Base-by-base conservation (phyloP, 2,797 vertebrate genomes). In the Melanotaenia nigrans region DNA sequence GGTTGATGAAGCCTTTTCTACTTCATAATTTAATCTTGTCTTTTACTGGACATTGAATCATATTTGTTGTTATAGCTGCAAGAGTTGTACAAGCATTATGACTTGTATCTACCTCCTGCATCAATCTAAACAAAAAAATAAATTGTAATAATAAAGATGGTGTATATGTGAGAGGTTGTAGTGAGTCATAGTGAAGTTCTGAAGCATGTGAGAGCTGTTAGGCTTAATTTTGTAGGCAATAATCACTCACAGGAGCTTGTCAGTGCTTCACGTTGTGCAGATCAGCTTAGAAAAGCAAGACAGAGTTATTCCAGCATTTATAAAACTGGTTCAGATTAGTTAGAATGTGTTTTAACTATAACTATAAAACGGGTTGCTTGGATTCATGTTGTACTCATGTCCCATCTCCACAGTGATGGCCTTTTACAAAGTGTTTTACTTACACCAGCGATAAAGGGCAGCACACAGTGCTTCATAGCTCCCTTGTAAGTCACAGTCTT, bases 131-230 rank as follows among this genome's bases (percentile, higher is more conserved):
- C 47, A 51, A 51, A 51, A 28, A 49, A 22, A 20, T 88, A 82
- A 72, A 90, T 88, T 6, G 89, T 92, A 85, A 89, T 68, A 87
- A 85, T 61, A 75, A 57, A 1, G 47, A 67, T 47, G 75, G 81
- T 89, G 92, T 89, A 85, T 93, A 87, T 94, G 84, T 89, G 89
- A 87, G 91, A 92, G 90, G 91, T 92, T 92, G 82, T 76, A 88
- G 85, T 85, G 93, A 86, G 88, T 86, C 89, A 72, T 85, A 30
- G 14, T 61, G 35, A 32, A 78, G 67, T 89, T 83, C 82, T 93
- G 61, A 79, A 84, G 95, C 96, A 96, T 96, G 95, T 97, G 96
- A 96, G 90, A 94, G 91, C 95, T 95, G 96, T 96, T 97, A 96
- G 90, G 89, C 85, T 81, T 90, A 92, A 49, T 78, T 64, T 85